A percentile compares a stretch with the other conserved stretches of the same genome.
Evolutionary conservation across 2,888 invertebrate species (phyloP).

Genomic region (Camptogramma bilineatum): DNA sequence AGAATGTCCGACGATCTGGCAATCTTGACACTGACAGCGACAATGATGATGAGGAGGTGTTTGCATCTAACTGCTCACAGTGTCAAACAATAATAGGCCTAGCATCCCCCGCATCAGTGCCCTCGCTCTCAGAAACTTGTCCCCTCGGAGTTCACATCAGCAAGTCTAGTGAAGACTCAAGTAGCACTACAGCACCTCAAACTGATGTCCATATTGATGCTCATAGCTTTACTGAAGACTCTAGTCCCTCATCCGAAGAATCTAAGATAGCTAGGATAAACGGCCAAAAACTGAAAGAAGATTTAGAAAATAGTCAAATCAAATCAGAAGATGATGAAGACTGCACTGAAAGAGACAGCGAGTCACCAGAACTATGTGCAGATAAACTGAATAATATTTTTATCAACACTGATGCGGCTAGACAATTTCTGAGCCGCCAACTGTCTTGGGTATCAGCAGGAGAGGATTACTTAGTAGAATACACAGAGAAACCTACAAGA

Average conservation of each 20-base stretch:
- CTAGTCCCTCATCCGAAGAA: conserved; percentile 85
- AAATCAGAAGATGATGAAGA: conserved; percentile 59
- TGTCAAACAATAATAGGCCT: conserved; percentile 85
- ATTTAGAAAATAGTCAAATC: conserved; percentile 57
- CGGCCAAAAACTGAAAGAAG: conserved; percentile 64
- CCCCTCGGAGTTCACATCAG: conserved; percentile 86
- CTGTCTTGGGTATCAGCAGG: conserved; percentile 90
- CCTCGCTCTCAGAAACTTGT: conserved; percentile 87
- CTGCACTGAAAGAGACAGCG: conserved; percentile 60
- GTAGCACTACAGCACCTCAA: conserved; percentile 85
- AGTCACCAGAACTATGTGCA: conserved; percentile 59
- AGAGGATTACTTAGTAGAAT: conserved; percentile 88
- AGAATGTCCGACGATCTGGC: conserved; percentile 79
- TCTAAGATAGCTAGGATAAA: conserved; percentile 79
- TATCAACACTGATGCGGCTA: conserved; percentile 91
- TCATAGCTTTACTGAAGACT: conserved; percentile 84
- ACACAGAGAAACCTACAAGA: conserved; percentile 88
- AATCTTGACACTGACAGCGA: conserved; percentile 87
- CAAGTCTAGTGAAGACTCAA: conserved; percentile 86
- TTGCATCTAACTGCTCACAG: conserved; percentile 88
- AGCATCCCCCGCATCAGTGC: conserved; percentile 85
- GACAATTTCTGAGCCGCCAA: conserved; percentile 90
- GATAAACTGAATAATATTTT: conserved; percentile 88
- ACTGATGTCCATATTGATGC: conserved; percentile 84
- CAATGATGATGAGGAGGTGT: conserved; percentile 86